Base-by-base conservation (phyloP, 2,888 invertebrate genomes). In the Drosophila falleni region DNA sequence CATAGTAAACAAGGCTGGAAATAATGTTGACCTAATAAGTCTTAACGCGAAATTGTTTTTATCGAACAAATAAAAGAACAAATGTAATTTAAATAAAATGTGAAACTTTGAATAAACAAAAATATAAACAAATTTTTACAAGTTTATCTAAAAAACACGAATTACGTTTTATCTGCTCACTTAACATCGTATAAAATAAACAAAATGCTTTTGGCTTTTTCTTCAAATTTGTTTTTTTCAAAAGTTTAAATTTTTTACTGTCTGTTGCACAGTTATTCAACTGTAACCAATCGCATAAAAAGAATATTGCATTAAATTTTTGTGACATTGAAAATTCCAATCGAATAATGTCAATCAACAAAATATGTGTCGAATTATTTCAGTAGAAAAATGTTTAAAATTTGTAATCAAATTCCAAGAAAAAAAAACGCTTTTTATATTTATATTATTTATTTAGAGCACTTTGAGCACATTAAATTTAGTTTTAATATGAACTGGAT, bases 281-380 rank as follows among this genome's bases (percentile, higher is more conserved):
- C 16, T 60, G 5, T 23, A 49, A 23, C 19, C 19, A 49, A 62
- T 15, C n/a, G 26, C 50, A 51, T 51, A n/a, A 50, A 42, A 5
- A 42, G 19, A 19, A 23, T 2, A 19, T 50, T 16, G n/a, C n/a
- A 50, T 35, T 35, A 5, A 19, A 11, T 33, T 13, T 9, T 42
- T 49, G 11, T 42, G 3, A 13, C 23, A 42, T 42, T 42, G 2
- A 5, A 19, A 42, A 19, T 42, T 10, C n/a, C 46, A 46, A 46
- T 46, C 26, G 26, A 46, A 46, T 46, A 10, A 33, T 51, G 55
- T 42, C 46, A 44, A 47, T 68, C 39, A 68, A 44, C 31, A 51
- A 53, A 29, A 11, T 13, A 16, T 42, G 9, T 23, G 19, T 15
- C 31, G 13, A 46, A 37, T 46, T 47, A 19, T 39, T 37, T 53